phyloP scores from a whole-genome alignment of 1,140 invertebrate species.

The Drosophila pseudoobscura region DNA sequence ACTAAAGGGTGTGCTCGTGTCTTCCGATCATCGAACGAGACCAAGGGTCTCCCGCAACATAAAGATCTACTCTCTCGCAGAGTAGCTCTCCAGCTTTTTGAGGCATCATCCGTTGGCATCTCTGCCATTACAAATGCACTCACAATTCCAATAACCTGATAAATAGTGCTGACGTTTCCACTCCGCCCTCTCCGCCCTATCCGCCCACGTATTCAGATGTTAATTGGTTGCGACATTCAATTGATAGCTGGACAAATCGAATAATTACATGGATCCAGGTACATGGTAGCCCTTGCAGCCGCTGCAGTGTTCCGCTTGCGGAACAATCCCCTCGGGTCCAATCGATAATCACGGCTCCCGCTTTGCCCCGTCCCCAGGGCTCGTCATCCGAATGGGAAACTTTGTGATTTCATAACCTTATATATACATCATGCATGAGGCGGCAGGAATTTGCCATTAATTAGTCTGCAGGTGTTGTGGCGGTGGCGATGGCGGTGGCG shows the following conservation, averaged over 20 bases:
- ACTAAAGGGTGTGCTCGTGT: no score
- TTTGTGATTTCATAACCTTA: slow-evolving; percentile 30
- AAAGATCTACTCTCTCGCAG: no score
- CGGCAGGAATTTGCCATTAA: slow-evolving; percentile 67
- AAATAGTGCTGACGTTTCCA: slow-evolving; percentile 13
- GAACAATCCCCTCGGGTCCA: neutral
- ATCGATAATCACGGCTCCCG: slow-evolving; percentile 5
- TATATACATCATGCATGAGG: slow-evolving; percentile 6
- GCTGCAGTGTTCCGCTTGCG: slow-evolving; percentile 20
- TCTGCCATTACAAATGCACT: no score
- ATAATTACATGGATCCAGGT: slow-evolving; percentile 21
- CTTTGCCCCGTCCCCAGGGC: neutral
- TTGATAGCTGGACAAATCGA: slow-evolving; percentile 38
- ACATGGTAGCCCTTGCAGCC: neutral
- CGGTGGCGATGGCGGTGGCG: neutral
- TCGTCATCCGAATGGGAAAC: slow-evolving; percentile 8
- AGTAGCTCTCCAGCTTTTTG: no score
- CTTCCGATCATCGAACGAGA: no score
- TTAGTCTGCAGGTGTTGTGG: slow-evolving; percentile 70
- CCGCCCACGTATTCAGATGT: slow-evolving; percentile 16
- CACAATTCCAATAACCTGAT: slow-evolving; percentile 12
- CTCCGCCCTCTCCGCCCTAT: no score
- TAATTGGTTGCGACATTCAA: slow-evolving; percentile 33
- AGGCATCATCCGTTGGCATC: no score
- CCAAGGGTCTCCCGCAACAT: no score